Evolutionary conservation across 2,113 vertebrate genomes (phyloP).

Genomic region (Lophura nycthemera): DNA sequence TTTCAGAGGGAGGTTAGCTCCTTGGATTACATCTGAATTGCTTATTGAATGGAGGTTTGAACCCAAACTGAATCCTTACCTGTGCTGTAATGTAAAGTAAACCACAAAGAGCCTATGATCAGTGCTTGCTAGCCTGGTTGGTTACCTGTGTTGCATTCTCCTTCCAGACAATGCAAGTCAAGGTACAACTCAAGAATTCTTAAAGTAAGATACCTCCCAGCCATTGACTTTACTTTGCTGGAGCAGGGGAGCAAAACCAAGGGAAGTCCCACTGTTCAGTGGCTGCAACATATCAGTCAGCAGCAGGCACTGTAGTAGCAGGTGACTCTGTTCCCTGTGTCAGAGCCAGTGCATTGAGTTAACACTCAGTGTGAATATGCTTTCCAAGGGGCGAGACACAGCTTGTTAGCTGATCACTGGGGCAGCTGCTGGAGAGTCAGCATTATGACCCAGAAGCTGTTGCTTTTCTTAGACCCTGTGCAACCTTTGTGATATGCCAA

Average conservation of each 20-base stretch:
- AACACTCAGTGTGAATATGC: rapidly evolving
- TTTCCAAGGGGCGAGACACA: neutral
- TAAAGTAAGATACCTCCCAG: neutral
- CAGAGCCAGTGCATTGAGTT: neutral
- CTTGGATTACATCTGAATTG: neutral
- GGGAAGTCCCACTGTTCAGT: neutral
- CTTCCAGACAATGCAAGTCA: neutral
- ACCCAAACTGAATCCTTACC: neutral
- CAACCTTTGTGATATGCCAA: neutral
- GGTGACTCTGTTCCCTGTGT: neutral
- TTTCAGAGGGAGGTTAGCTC: neutral
- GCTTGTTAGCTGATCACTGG: neutral
- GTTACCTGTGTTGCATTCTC: neutral
- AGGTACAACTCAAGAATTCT: neutral
- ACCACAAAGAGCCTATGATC: neutral
- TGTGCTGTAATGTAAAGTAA: neutral
- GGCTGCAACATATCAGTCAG: rapidly evolving
- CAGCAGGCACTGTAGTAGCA: neutral
- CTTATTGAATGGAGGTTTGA: neutral
- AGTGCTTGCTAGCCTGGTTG: neutral
- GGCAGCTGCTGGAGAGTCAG: neutral
- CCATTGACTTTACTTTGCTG: neutral
- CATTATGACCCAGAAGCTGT: neutral
- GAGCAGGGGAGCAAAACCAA: neutral
- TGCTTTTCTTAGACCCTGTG: neutral